phyloP scores from a whole-genome alignment of 2,888 invertebrate species.

The Rhagophthalmus giganteus region DNA sequence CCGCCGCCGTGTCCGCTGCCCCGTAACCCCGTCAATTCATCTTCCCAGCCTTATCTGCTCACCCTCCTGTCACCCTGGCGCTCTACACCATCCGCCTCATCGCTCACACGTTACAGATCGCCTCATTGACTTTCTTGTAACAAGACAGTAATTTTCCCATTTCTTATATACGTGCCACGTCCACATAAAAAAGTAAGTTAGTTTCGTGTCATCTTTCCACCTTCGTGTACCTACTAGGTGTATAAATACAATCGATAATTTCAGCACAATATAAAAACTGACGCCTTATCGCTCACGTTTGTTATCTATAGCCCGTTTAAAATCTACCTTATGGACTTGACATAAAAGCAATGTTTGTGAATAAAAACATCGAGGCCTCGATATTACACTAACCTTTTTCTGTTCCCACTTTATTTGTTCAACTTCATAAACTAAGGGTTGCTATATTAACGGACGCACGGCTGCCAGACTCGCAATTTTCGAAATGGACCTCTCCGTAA shows the following conservation, averaged over 20 bases:
- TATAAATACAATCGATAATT: no score
- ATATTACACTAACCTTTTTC: no score
- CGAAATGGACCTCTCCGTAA: no score
- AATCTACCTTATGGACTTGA: no score
- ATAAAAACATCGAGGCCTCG: no score
- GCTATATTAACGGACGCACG: no score
- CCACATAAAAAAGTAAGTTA: constrained; percentile 1
- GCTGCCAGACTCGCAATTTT: no score
- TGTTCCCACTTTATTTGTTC: no score
- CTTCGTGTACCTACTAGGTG: neutral
- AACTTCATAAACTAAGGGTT: no score
- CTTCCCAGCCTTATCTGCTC: constrained; percentile 48
- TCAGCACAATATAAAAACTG: no score
- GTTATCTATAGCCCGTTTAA: neutral
- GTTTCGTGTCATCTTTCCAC: neutral
- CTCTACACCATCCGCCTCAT: constrained; percentile 32
- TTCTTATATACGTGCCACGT: constrained; percentile 12
- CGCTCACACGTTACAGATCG: constrained; percentile 31
- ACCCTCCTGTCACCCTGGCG: constrained; percentile 34
- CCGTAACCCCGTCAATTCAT: constrained; percentile 54
- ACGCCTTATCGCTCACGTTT: no score
- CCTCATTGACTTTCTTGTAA: constrained; percentile 29
- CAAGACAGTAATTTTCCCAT: constrained; percentile 28
- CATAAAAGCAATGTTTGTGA: no score
- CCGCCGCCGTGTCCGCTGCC: constrained; percentile 53